Conservation (phyloP, 2,888 invertebrate genomes). For the Melangyna quadrimaculata region DNA sequence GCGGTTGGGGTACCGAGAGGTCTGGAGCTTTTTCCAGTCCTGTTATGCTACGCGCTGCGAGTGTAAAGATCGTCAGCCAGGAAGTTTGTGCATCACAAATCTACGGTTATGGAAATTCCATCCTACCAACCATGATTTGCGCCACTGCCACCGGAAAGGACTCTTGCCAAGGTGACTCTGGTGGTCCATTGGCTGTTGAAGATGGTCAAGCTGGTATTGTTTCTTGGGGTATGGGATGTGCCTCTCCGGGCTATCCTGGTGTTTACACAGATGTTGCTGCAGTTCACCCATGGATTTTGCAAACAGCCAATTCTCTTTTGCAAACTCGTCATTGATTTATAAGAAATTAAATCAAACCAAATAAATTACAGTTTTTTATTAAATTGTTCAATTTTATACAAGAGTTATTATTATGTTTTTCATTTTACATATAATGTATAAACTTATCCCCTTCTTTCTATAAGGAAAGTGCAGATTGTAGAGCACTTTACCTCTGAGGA, state of each 20-base stretch:
- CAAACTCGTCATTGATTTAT: no score
- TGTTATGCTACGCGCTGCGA: background rate
- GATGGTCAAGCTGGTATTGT: constrained; percentile 75
- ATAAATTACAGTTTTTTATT: no score
- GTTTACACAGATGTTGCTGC: constrained; percentile 76
- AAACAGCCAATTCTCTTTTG: no score
- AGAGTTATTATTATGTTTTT: no score
- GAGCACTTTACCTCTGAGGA: no score
- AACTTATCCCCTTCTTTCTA: no score
- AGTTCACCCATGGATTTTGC: no score
- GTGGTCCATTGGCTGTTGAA: constrained; percentile 67
- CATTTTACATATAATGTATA: no score
- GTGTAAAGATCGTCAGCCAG: background rate
- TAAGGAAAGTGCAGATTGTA: no score
- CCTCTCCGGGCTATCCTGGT: constrained; percentile 74
- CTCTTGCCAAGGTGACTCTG: constrained; percentile 72
- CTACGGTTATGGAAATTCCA: background rate
- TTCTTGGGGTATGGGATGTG: constrained; percentile 77
- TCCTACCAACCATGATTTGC: background rate
- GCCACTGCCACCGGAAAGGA: background rate
- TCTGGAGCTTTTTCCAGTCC: constrained; percentile 71
- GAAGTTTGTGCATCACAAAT: background rate
- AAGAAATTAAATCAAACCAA: no score
- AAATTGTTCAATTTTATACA: no score
- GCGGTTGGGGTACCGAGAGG: constrained; percentile 74